Conservation (phyloP, 1,140 invertebrate genomes). For the Drosophila erecta region DNA sequence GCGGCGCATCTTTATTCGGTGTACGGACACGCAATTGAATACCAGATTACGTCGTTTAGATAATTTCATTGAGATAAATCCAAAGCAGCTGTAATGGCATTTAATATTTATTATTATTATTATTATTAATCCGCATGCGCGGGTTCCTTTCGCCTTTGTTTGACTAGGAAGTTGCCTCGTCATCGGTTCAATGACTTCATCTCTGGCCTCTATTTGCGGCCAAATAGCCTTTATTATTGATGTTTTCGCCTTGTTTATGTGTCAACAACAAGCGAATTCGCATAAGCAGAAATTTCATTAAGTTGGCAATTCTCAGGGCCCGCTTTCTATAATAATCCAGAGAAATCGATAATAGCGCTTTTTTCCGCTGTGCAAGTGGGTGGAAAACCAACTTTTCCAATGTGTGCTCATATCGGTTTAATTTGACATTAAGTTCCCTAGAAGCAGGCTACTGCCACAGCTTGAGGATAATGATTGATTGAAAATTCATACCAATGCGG, state of each 20-base stretch:
- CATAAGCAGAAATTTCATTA: conserved; percentile 83
- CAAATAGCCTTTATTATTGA: conserved; percentile 78
- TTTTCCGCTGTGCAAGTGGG: not conserved
- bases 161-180: conserved; percentile 35
- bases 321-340: conserved; percentile 48
- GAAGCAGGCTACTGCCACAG: not conserved
- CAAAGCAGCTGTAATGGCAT: conserved; percentile 72
- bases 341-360: conserved; percentile 32
- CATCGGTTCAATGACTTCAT: conserved; percentile 72
- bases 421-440: conserved; percentile 41
- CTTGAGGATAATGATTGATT: conserved; percentile 32
- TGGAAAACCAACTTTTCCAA: conserved; percentile 21
- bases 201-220: conserved; percentile 40
- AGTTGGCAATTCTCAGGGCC: conserved; percentile 56
- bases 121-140: conserved; percentile 78
- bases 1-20: conserved; percentile 48
- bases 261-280: conserved; percentile 80
- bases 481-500: conserved; percentile 14
- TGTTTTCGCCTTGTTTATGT: conserved; percentile 77
- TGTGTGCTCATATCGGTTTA: conserved; percentile 21
- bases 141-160: conserved; percentile 27
- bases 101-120: conserved; percentile 83
- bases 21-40: conserved; percentile 71
- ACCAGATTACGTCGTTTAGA: conserved; percentile 76
- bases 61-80: conserved; percentile 74